Percentiles rank a stretch among this genome's conserved stretches.
Evolutionary conservation across 2,888 invertebrate genomes (phyloP).

Genomic region (Lissonota sp.): DNA sequence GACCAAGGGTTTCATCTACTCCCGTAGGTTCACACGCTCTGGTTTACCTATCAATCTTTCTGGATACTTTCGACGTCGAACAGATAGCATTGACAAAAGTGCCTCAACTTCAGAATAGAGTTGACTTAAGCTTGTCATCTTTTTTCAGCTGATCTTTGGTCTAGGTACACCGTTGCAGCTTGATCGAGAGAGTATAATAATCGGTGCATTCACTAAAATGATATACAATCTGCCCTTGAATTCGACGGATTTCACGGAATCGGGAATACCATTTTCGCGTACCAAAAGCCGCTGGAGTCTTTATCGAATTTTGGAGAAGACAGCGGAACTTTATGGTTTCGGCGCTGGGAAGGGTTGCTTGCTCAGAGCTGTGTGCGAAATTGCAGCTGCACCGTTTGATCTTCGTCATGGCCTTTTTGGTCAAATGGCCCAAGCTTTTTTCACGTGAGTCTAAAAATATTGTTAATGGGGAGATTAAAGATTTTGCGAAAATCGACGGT

Average conservation of each 20-base stretch:
- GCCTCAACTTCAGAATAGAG: too few species aligned
- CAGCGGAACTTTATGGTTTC: slow-evolving; percentile 83
- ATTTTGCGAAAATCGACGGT: too few species aligned
- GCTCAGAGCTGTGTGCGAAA: slow-evolving; percentile 91
- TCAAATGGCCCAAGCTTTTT: slow-evolving; percentile 90
- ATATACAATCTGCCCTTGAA: slow-evolving; percentile 82
- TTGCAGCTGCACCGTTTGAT: slow-evolving; percentile 88
- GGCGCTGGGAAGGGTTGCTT: slow-evolving; percentile 87
- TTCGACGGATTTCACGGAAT: slow-evolving; percentile 80
- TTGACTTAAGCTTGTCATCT: neutral
- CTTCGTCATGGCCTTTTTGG: slow-evolving; percentile 90
- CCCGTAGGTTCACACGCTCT: slow-evolving; percentile 36
- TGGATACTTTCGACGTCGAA: slow-evolving; percentile 30
- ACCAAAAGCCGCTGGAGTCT: slow-evolving; percentile 86
- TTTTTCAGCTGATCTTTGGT: slow-evolving; percentile 81
- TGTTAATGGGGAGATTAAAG: too few species aligned
- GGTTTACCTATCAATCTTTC: slow-evolving; percentile 52
- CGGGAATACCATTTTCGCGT: slow-evolving; percentile 75
- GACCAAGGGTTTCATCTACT: slow-evolving; percentile 37
- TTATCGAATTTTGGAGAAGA: slow-evolving; percentile 87
- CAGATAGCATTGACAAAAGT: too few species aligned
- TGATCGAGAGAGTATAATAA: slow-evolving; percentile 81
- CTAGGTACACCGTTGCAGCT: slow-evolving; percentile 83
- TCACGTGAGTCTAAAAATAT: slow-evolving; percentile 84
- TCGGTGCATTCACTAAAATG: slow-evolving; percentile 82